Conservation (phyloP, 2,888 invertebrate genomes). For the Eurois occulta region DNA sequence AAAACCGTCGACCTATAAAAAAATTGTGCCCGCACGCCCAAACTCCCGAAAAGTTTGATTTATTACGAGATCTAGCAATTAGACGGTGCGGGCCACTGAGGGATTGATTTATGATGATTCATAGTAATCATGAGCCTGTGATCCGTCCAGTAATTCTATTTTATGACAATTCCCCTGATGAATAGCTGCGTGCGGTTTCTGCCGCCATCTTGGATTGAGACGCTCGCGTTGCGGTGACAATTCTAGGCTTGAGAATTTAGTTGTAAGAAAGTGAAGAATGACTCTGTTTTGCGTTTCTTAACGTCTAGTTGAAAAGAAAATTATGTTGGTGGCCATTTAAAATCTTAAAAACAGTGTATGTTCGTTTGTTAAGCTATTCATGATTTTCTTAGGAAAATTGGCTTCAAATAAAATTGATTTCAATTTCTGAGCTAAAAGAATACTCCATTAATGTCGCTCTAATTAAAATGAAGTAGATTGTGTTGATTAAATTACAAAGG, state of each 20-base stretch:
- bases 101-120: constrained; percentile 89
- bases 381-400: neutral
- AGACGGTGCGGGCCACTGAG: constrained; percentile 86
- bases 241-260: constrained; percentile 55
- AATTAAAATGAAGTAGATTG: neutral
- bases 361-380: neutral
- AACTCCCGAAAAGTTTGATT: constrained; percentile 86
- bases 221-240: constrained; percentile 74
- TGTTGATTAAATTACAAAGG: too few species aligned
- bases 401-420: neutral
- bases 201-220: constrained; percentile 82
- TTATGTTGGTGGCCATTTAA: neutral
- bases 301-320: neutral
- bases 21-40: constrained; percentile 82
- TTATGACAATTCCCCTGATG: constrained; percentile 84
- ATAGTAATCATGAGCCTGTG: constrained; percentile 84
- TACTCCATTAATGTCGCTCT: neutral
- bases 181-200: constrained; percentile 80
- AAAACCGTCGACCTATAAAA: constrained; percentile 77
- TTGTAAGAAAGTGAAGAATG: constrained; percentile 25
- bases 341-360: neutral
- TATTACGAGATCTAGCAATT: constrained; percentile 87
- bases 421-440: neutral
- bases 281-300: constrained; percentile 20
- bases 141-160: constrained; percentile 85